Base-by-base conservation (phyloP, 1,140 invertebrate genomes). In the Drosophila subpulchrella region DNA sequence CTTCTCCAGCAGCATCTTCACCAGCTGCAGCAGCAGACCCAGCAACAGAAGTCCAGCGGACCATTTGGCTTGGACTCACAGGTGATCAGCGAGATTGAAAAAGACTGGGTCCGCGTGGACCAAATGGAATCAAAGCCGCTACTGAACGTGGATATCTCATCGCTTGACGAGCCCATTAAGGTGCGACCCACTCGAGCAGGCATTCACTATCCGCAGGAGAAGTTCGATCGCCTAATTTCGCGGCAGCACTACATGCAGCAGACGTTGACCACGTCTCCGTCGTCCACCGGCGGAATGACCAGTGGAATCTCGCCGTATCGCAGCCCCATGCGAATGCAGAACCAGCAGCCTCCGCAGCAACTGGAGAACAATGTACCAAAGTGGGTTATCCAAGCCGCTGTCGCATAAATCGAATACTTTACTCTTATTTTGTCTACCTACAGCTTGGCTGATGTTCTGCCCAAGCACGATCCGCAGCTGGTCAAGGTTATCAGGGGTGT, bases 61-160 rank as follows among this genome's bases (percentile, higher is more conserved):
- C 95, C 96, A 8, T 97, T 96, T 86, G 94, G 95, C 12, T 88
- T 97, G 17, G 96, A 96, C 81, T 94, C 95, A 17, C 93, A 95
- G 48, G 93, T 96, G 27, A 93, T 96, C 72, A 93, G 95, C 17
- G 93, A 93, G 71, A 93, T 95, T 27, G 95, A 95, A 81, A 91
- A 89, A 44, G 91, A 89, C 57, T 91, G 92, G 92, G 80, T 83
- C 13, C 85, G 80, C 32, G 86, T 72, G 32, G 92, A 89, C 78
- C 90, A 91, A 66, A 89, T 91, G 47, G 78, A 77, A 20, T 90
- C 92, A 32, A 84, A 93, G 56, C 92, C 93, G 44, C 85, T 93
- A 6, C 91, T 92, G 0, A 92, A 91, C 57, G 90, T 93, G 4
- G 94, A 94, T 80, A 91, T 94, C 20, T 93, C 93, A 66, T 93